Base-by-base conservation (phyloP, 2,113 vertebrate genomes). In the Stigmatopora nigra region DNA sequence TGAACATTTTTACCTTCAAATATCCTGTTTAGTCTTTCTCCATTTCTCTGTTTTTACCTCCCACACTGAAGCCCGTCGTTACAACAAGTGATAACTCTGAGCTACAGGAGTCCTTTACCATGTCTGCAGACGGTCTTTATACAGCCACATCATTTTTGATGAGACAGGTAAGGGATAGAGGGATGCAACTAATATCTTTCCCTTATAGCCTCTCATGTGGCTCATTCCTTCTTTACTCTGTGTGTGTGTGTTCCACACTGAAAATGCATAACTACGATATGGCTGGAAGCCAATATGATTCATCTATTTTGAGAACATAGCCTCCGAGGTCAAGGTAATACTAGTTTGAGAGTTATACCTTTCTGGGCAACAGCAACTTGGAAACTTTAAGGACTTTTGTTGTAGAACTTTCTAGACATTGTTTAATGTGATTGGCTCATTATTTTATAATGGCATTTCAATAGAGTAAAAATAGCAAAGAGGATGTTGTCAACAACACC, bases 101-200 rank as follows among this genome's bases (percentile, higher is more conserved):
- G 73, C 79, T 80, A 82, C 81, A 77, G 77, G 78, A 78, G 62
- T 82, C 81, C 62, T 76, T 58, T 77, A 65, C 70, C 12, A 66
- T 78, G 75, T 64, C 76, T 76, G 77, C 73, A 83, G 59, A 77
- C 78, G 67, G 72, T 70, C 70, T 84, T 82, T 79, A 69, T 82
- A 72, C 49, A 82, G 66, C 76, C 77, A 70, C 70, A 79, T 84
- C 71, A 82, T 81, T 85, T 87, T 82, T 82, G 82, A 79, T 73
- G 71, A 84, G 81, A 82, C 65, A 73, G 79, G 82, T 70, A 64
- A 74, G 76, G 61, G 71, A 75, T 71, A 67, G 78, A 62, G 64
- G 67, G 69, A 68, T 76, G 75, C 76, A 79, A 71, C 77, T 80
- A 83, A 80, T 85, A 88, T 82, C 63, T 75, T 70, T 84, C 62